Evolutionary conservation across 2,888 invertebrate genomes (phyloP), one percentile per base, ranked within the genome.

Genomic region (Gisinianus flammeolus): DNA sequence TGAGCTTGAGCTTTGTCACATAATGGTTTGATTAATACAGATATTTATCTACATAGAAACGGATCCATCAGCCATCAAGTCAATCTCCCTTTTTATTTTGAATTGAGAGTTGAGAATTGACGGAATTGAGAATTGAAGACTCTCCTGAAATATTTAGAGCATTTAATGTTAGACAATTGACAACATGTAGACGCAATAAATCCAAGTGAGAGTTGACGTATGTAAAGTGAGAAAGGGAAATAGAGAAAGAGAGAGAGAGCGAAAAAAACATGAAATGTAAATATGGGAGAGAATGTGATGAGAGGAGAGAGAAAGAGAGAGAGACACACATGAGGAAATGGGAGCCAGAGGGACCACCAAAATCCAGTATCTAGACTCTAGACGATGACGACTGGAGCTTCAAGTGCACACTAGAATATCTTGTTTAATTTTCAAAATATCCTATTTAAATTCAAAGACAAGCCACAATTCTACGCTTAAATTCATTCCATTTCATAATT

Each of bases 361-460:
- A 44, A 12, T 44, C 44, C 12, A 44, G 12, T 12, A 16, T 16
- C 44, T 44, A 2, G 2, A 44, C 44, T 44, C 44, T 19, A 44
- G 44, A 44, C 19, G n/a, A n/a, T n/a, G n/a, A n/a, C n/a, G n/a
- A 2, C 44, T 19, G 8, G 44, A 44, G n/a, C n/a, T 44, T 44
- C 44, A 16, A 44, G 44, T 44, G 44, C 44, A 44, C 19, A 44
- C 19, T 44, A 44, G 44, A 44, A 44, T 44, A 19, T 44, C 44
- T 2, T 44, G 44, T 26, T 62, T 62, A 62, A 62, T 62, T 62
- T 62, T 62, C 24, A 62, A 62, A 62, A 62, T 62, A 12, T 62
- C 26, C 58, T 6, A 62, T 62, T 62, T 58, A 58, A 58, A 58
- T 62, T 26, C 24, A 62, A 62, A 26, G 62, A 62, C 62, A 62